Evolutionary conservation across 1,140 invertebrate species (phyloP).

Genomic region (Drosophila sulfurigaster): DNA sequence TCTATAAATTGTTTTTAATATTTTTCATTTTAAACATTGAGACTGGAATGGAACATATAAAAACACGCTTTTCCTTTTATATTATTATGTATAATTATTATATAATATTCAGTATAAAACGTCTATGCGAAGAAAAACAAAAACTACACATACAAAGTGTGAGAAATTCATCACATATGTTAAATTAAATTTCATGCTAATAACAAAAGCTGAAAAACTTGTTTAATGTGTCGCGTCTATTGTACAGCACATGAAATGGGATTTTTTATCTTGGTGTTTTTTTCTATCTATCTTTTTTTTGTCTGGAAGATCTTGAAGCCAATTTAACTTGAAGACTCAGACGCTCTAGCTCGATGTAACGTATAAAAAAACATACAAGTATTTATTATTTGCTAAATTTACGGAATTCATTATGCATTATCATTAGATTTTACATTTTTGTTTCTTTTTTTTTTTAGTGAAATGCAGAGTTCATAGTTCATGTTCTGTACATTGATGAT

Average conservation of each 20-base stretch:
- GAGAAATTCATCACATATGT: conserved; percentile 54
- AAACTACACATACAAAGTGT: conserved; percentile 35
- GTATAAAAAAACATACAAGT: conserved; percentile 43
- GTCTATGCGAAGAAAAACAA: conserved; percentile 48
- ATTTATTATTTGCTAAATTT: conserved; percentile 66
- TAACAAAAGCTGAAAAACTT: conserved; percentile 57
- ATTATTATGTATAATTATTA: conserved; percentile 70
- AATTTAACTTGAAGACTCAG: conserved; percentile 47
- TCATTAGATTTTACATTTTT: conserved; percentile 32
- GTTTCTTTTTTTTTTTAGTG: conserved; percentile 36
- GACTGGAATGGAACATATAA: conserved; percentile 75
- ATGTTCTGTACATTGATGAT: conserved; percentile 56
- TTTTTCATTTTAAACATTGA: conserved; percentile 69
- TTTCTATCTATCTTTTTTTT: neutral
- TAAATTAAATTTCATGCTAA: conserved; percentile 64
- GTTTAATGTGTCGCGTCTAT: conserved; percentile 23
- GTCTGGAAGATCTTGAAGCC: conserved; percentile 41
- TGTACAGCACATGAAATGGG: conserved; percentile 39
- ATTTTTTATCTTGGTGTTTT: conserved; percentile 1
- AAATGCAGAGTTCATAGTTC: conserved; percentile 54
- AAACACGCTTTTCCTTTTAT: conserved; percentile 56
- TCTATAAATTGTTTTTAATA: conserved; percentile 62
- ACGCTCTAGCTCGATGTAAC: conserved; percentile 26
- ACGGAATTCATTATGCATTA: conserved; percentile 62
- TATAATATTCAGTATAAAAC: conserved; percentile 73